Base-by-base conservation (phyloP, 2,888 invertebrate species). In the Macrophya alboannulata region DNA sequence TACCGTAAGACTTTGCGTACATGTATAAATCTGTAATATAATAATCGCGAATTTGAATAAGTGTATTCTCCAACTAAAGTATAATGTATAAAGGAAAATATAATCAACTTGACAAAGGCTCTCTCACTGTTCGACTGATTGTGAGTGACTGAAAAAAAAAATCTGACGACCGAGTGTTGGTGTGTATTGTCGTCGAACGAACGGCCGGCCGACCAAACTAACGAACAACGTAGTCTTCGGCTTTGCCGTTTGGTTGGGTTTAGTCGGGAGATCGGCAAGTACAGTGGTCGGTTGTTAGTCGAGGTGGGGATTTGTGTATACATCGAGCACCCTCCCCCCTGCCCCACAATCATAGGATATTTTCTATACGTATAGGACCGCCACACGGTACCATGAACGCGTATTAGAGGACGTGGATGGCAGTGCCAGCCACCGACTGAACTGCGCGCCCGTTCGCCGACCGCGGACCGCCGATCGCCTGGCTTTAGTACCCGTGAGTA, bases 401-500 rank as follows among this genome's bases (percentile, higher is more conserved):
- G 55, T 59, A n/a, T n/a, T n/a, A 43, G 25, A 71, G 37, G 90
- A 89, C 86, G 88, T 92, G 92, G 91, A 92, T 92, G 92, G 92
- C 89, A 92, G 93, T 93, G 92, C 93, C 93, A 93, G 92, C 91
- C 92, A 91, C 93, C 91, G 90, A 45, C 82, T 85, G 71, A 31
- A 31, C 51, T 37, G 40, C 55, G 86, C 72, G 62, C 76, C 59
- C 76, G 86, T 65, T 77, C 84, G 74, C 62, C 83, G 48, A 77
- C 74, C 45, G 43, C 71, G 51, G n/a, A 43, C 43, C n/a, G 55
- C 71, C 31, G 25, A 72, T 25, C 82, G 45, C 62, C 55, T 31
- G 31, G 31, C 31, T 31, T 62, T n/a, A n/a, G n/a, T n/a, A n/a
- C n/a, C n/a, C n/a, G n/a, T n/a, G n/a, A 62, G 25, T 68, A 68